phyloP scores from a whole-genome alignment of 2,113 vertebrate species.

The Melanerpes formicivorus region DNA sequence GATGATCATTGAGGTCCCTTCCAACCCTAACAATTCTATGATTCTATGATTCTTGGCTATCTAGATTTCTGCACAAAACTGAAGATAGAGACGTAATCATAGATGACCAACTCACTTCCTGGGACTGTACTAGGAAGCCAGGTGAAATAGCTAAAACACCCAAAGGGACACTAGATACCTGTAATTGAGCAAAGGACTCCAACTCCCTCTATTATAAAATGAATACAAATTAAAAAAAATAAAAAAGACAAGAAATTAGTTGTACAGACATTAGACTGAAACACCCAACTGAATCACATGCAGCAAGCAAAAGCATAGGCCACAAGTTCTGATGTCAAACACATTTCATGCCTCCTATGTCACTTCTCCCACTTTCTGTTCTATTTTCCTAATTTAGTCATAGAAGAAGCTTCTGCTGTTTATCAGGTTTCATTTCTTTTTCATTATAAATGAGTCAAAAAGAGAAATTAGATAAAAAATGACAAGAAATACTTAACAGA shows the following conservation, averaged over 20 bases:
- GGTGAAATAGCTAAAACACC: not conserved
- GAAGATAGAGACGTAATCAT: not conserved
- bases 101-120: not conserved
- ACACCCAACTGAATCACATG: not conserved
- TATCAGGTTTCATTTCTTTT: not conserved
- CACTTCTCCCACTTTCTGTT: slow-evolving; percentile 7
- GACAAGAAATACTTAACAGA: not conserved
- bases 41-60: not conserved
- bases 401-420: not conserved
- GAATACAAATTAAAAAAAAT: not conserved
- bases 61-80: not conserved
- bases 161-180: not conserved
- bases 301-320: not conserved
- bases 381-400: slow-evolving; percentile 30
- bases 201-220: not conserved
- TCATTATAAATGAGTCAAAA: not conserved
- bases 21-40: too few relatives aligned
- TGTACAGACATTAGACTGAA: not conserved
- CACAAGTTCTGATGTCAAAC: not conserved
- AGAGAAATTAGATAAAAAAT: not conserved
- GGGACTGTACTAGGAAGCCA: not conserved
- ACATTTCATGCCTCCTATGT: not conserved
- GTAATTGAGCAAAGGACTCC: not conserved
- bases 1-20: too few relatives aligned
- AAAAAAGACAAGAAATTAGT: not conserved